Conservation (phyloP, 2,888 invertebrate genomes). For the Altica lythri region DNA sequence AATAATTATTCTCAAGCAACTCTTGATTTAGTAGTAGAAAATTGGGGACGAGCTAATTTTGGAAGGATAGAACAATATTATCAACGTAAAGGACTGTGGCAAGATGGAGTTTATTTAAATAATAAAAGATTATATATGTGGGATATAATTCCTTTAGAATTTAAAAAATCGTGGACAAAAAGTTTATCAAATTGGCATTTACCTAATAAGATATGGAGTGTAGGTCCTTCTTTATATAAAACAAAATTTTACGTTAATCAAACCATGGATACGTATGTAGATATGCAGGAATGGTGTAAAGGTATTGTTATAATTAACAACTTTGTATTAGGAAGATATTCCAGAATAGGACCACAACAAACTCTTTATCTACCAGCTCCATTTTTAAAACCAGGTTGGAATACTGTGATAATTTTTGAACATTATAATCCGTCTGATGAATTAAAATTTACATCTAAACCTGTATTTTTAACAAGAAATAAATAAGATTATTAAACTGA, state of each 20-base stretch:
- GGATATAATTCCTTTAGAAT: constrained; percentile 61
- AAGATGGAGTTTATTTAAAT: constrained; percentile 58
- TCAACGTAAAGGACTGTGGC: constrained; percentile 51
- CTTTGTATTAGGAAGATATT: constrained; percentile 83
- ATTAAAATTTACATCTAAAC: constrained; percentile 44
- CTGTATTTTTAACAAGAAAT: constrained; percentile 38
- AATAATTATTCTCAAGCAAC: constrained; percentile 42
- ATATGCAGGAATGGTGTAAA: constrained; percentile 83
- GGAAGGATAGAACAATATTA: constrained; percentile 54
- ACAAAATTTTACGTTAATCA: constrained; percentile 57
- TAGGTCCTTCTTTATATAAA: constrained; percentile 64
- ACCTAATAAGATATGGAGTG: constrained; percentile 61
- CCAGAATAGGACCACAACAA: constrained; percentile 77
- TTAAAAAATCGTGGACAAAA: constrained; percentile 57
- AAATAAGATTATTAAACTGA: background rate
- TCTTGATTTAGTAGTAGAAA: constrained; percentile 67
- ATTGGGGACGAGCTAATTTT: constrained; percentile 78
- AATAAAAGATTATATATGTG: constrained; percentile 54
- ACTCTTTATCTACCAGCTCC: constrained; percentile 83
- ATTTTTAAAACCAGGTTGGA: constrained; percentile 64
- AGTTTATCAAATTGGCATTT: constrained; percentile 58
- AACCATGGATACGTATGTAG: constrained; percentile 77
- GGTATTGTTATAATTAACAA: constrained; percentile 85
- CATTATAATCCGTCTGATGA: constrained; percentile 47
- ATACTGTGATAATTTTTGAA: constrained; percentile 54